phyloP scores from a whole-genome alignment of 1,140 invertebrate species.

The Amyelois transitella region DNA sequence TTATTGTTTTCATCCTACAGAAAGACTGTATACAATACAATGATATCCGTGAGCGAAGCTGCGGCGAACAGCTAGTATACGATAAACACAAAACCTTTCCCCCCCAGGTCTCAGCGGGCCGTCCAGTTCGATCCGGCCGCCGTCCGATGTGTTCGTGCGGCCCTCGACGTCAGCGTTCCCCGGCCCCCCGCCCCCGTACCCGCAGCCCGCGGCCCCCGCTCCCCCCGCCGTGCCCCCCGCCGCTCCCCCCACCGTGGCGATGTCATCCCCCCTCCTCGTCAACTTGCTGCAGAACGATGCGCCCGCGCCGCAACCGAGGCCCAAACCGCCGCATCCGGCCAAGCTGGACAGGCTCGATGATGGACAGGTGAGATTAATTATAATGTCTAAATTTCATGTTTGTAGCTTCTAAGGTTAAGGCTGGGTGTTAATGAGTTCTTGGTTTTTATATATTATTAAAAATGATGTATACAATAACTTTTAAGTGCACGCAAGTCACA shows the following conservation, averaged over 20 bases:
- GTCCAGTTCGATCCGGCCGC: slow-evolving; percentile 18
- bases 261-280: slow-evolving; percentile 92
- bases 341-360: slow-evolving; percentile 57
- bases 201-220: slow-evolving; percentile 16
- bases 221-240: slow-evolving; percentile 8
- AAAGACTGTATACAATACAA: too few species aligned
- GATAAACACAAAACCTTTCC: too few species aligned
- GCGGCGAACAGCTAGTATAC: too few species aligned
- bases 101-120: slow-evolving; percentile 38
- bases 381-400: not conserved
- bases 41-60: too few species aligned
- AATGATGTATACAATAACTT: too few species aligned
- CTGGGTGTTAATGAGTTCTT: too few species aligned
- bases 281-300: slow-evolving; percentile 93
- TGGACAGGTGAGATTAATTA: slow-evolving; percentile 39
- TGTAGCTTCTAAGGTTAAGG: too few species aligned
- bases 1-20: too few species aligned
- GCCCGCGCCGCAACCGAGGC: slow-evolving; percentile 62
- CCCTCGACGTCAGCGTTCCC: slow-evolving; percentile 45
- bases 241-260: slow-evolving; percentile 73
- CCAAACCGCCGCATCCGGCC: slow-evolving; percentile 70
- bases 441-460: too few species aligned
- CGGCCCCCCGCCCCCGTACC: slow-evolving; percentile 17
- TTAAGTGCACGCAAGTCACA: too few species aligned
- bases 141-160: slow-evolving; percentile 49